Evolutionary conservation across 2,113 vertebrate species (phyloP).

Genomic region (Eulemur macaco): DNA sequence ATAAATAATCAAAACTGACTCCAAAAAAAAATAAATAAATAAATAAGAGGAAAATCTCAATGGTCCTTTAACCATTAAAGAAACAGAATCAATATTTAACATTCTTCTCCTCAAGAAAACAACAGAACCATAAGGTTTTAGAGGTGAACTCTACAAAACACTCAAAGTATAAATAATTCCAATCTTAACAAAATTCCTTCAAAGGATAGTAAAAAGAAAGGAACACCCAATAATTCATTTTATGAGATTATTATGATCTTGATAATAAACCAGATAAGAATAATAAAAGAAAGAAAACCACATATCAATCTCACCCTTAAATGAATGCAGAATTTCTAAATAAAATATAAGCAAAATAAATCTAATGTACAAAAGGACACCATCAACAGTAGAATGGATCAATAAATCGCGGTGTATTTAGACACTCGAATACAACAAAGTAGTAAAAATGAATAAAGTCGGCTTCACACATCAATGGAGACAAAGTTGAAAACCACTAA

Average conservation of each 20-base stretch:
- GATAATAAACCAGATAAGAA: slow-evolving; percentile 11
- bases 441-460: not conserved
- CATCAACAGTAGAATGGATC: not conserved
- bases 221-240: not conserved
- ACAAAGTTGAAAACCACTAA: not conserved
- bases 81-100: not conserved
- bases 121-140: not conserved
- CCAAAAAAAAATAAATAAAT: not conserved
- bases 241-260: not conserved
- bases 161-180: not conserved
- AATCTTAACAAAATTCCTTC: not conserved
- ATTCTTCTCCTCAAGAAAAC: not conserved
- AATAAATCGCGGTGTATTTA: not conserved
- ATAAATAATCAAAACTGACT: not conserved
- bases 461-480: not conserved
- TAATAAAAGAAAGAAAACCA: not conserved
- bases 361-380: not conserved
- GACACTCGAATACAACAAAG: not conserved
- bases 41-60: not conserved
- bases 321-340: not conserved
- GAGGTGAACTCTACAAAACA: not conserved
- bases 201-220: not conserved
- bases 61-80: not conserved
- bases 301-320: not conserved
- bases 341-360: not conserved